phyloP scores from a whole-genome alignment of 2,797 vertebrate species.

The Choloepus didactylus region DNA sequence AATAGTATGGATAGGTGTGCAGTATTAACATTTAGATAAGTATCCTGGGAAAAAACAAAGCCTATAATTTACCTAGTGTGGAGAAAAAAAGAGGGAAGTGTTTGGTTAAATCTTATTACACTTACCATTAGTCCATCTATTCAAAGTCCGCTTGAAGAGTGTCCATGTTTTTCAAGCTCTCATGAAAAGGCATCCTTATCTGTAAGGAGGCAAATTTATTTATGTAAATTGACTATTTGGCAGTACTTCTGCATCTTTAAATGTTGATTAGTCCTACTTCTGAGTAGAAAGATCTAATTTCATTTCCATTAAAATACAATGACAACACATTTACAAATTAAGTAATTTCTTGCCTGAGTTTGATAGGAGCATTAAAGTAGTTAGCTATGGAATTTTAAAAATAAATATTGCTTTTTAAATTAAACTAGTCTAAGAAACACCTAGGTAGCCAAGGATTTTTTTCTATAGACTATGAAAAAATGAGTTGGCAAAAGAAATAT shows the following conservation, averaged over 20 bases:
- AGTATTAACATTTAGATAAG: slow-evolving; percentile 81
- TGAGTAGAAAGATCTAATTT: slow-evolving; percentile 82
- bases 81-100: slow-evolving; percentile 60
- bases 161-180: slow-evolving; percentile 69
- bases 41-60: slow-evolving; percentile 75
- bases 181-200: slow-evolving; percentile 66
- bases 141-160: slow-evolving; percentile 63
- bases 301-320: slow-evolving; percentile 83
- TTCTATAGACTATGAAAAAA: slow-evolving; percentile 55
- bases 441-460: slow-evolving; percentile 41
- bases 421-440: slow-evolving; percentile 67
- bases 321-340: slow-evolving; percentile 79
- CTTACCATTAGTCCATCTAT: slow-evolving; percentile 69
- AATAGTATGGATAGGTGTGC: slow-evolving; percentile 66
- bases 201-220: slow-evolving; percentile 80
- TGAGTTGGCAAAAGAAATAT: slow-evolving; percentile 74
- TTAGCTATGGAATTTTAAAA: slow-evolving; percentile 72
- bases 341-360: slow-evolving; percentile 78
- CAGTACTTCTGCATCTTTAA: slow-evolving; percentile 72
- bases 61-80: slow-evolving; percentile 73
- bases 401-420: slow-evolving; percentile 82
- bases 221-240: slow-evolving; percentile 75
- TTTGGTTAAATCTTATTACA: slow-evolving; percentile 74
- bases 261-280: slow-evolving; percentile 70
- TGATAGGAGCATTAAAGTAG: slow-evolving; percentile 71